Base-by-base conservation (phyloP, 2,113 vertebrate genomes). In the Meriones unguiculatus region DNA sequence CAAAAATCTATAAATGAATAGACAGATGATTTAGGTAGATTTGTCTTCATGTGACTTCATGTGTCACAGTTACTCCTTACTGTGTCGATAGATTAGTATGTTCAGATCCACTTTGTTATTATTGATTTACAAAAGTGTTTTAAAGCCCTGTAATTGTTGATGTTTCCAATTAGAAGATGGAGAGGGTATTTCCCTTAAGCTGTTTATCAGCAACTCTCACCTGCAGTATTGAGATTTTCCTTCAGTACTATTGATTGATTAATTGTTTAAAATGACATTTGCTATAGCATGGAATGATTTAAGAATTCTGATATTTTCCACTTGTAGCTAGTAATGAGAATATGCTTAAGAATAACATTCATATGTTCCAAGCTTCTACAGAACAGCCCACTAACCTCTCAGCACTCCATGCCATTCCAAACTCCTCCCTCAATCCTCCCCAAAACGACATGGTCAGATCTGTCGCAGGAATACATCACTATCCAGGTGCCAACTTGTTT, bases 71-170 rank as follows among this genome's bases (percentile, higher is more conserved):
- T 54, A 88, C 15, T 84, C 78, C 41, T 52, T 75, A 54, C 25
- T 59, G 46, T 41, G 62, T 72, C 62, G 72, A 62, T 30, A 78
- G 50, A 96, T 35, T 62, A 30, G 72, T 62, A 70, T 65, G 76
- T 94, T 78, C 57, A 94, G 85, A 93, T 59, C 32, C 92, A 22
- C 10, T 73, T 93, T 94, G 81, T 84, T 0, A 41, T 82, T 94
- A 73, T 77, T 93, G 50, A 95, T 89, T 93, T 89, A 32, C 82
- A 25, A 76, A 75, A 92, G 9, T 22, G 41, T 46, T 94, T 92
- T 41, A 65, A 14, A 84, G 54, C 2, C 28, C 38, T 18, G 8
- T 32, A 41, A 69, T n/a, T 87, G 86, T 0, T 62, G 50, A 92
- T 73, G 80, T 93, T 93, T 95, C 67, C 64, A 59, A 38, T 75